Base-by-base conservation (phyloP, 2,797 vertebrate genomes). In the Salmo trutta region DNA sequence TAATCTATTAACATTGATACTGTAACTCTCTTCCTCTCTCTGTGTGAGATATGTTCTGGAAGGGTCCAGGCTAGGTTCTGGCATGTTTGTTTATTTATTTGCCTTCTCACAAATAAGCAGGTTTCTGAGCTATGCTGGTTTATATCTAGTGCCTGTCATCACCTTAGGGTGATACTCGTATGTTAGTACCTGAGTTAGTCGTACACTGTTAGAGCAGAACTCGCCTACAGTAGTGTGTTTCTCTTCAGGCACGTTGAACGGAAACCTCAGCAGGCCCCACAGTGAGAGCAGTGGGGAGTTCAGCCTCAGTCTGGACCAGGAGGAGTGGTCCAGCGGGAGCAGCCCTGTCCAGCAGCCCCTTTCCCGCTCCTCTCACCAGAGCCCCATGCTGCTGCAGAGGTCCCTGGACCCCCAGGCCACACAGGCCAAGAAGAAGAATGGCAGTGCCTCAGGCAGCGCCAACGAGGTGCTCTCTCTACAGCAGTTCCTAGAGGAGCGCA, bases 251-350 rank as follows among this genome's bases (percentile, higher is more conserved):
- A 91, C 95, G 16, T 33, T 95, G 87, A 96, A 94, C 84, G 96
- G 92, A 79, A 91, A 78, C 85, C 93, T 95, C 81, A 97, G 96
- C 93, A 90, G 97, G 72, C 97, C 97, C 3, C 98, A 97, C 70
- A 99, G 97, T 27, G 97, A 98, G 93, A 98, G 97, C 95, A 99
- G 97, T 4, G 97, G 97, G 1, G 98, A 99, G 88, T 99, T 98
- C 88, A 97, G 96, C 79, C 91, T 97, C 54, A 94, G 95, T 21
- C 90, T 97, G 65, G 97, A 99, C 80, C 95, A 95, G 29, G 98
- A 98, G 81, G 93, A 95, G 29, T 99, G 97, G 96, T 98, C 96
- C 87, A 97, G 96, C 53, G 96, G 97, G 91, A 99, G 97, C 88
- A 98, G 97, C 78, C 92, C 96, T 0, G 94, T 97, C 56, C 96